Base-by-base conservation (phyloP, 2,113 vertebrate genomes). In the Cyprinodon brontotheroides region DNA sequence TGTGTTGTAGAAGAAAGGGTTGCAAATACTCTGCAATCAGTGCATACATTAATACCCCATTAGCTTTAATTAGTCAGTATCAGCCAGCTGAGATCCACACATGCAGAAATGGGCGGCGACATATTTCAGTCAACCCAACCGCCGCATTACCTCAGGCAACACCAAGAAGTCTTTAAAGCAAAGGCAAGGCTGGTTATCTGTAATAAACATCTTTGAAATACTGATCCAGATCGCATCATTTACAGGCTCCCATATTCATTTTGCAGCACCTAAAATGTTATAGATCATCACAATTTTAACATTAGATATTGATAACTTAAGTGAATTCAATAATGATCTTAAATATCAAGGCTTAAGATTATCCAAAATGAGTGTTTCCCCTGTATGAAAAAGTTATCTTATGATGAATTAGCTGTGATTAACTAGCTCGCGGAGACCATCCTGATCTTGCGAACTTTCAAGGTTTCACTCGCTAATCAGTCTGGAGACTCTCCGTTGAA, bases 31-130 rank as follows among this genome's bases (percentile, higher is more conserved):
- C 48, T 17, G 61, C 39, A 65, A 47, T 8, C 36, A 29, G 59
- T 60, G 61, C 22, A 74, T 80, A 59, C 71, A 87, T 80, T 82
- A 61, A 82, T 79, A 85, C 77, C 57, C 76, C 29, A 15, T 88
- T 88, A 74, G 8, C 40, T 65, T 81, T 74, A 81, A 86, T 89
- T 79, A 61, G 61, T 45, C 78, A 36, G 43, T 70, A 67, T 82
- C 59, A 86, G 74, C 82, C 87, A 91, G 89, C 82, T 89, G 88
- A 41, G 79, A 29, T 43, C 15, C 11, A 50, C 45, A 59, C 11
- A 17, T 47, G 61, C 11, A 47, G 15, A 61, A 57, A 13, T 59
- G 48, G 69, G 72, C 61, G 64, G 59, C 50, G 57, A 36, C 70
- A 47, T 65, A 36, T 70, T 75, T 67, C 63, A 66, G 12, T 84